These are phyloP conservation scores for Corythornis vintsioides DNA, from an alignment of 2,113 vertebrate genomes.

Conservation along the genomic window DNA sequence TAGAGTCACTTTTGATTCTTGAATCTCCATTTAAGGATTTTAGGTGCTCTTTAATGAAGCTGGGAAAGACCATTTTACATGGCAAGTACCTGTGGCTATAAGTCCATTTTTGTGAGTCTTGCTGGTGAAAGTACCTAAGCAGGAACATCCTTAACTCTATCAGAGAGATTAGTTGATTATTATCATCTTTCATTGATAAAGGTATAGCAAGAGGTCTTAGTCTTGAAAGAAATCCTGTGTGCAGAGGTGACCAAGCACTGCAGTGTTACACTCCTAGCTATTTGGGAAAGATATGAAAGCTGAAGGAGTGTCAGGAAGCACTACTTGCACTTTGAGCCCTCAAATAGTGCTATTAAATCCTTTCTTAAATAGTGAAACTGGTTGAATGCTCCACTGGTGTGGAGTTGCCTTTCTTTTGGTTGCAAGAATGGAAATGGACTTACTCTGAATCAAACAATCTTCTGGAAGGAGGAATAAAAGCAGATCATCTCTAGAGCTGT, in stretches of 20 bases:
- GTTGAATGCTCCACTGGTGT: background rate
- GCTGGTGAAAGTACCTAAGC: background rate
- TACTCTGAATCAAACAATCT: background rate
- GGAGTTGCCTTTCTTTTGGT: background rate
- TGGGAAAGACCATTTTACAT: background rate
- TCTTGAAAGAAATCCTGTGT: background rate
- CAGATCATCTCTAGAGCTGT: background rate
- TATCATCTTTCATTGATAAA: background rate
- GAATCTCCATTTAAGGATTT: background rate
- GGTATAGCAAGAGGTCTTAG: background rate
- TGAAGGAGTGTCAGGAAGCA: background rate
- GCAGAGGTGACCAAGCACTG: background rate
- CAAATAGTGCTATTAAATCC: background rate
- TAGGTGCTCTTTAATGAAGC: background rate
- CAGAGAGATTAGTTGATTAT: background rate
- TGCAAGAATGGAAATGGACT: background rate
- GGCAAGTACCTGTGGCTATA: background rate
- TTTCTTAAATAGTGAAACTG: background rate
- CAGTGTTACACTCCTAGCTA: background rate
- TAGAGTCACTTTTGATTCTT: background rate
- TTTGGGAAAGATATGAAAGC: background rate
- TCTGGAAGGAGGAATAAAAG: background rate
- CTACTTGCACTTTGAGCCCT: background rate
- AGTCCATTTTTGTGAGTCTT: background rate
- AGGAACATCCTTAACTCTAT: background rate